A percentile compares a stretch with the other conserved stretches of the same genome.
phyloP scores from a whole-genome alignment of 2,113 vertebrate genomes.

The Noturus placidus region DNA sequence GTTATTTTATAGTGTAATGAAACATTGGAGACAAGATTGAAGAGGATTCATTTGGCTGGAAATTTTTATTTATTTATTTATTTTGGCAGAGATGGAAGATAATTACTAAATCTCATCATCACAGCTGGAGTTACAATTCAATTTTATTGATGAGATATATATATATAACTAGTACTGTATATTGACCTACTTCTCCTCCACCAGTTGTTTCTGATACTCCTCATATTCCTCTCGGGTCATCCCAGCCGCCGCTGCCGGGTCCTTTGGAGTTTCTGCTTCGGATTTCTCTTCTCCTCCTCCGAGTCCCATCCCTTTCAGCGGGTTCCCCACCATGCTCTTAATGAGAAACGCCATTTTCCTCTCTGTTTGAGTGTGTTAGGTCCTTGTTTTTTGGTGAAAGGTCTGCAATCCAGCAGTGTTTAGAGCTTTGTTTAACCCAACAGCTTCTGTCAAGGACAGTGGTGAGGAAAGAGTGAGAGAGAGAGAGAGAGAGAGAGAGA shows the following conservation, averaged over 20 bases:
- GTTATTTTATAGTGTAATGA: neutral
- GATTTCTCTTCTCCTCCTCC: constrained; percentile 85
- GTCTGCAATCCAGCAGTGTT: constrained; percentile 43
- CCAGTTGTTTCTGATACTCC: constrained; percentile 94
- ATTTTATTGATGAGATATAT: neutral
- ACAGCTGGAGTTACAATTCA: neutral
- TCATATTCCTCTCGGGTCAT: constrained; percentile 97
- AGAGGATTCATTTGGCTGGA: neutral
- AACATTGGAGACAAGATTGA: neutral
- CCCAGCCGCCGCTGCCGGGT: constrained; percentile 88
- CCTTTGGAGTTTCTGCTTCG: constrained; percentile 81
- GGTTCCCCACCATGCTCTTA: constrained; percentile 91
- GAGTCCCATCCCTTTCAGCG: constrained; percentile 89
- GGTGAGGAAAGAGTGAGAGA: constrained; percentile 70
- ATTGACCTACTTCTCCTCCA: constrained; percentile 96
- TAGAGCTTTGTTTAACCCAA: constrained; percentile 69
- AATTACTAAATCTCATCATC: neutral
- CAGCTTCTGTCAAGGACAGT: constrained; percentile 78
- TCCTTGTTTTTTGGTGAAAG: constrained; percentile 24
- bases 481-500: constrained; percentile 55
- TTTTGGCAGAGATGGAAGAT: neutral
- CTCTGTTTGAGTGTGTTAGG: neutral
- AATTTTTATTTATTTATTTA: no score
- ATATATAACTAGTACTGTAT: neutral
- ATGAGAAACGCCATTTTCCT: constrained; percentile 87